These are phyloP conservation scores for Platyscapa corneri DNA, from an alignment of 1,140 invertebrate genomes.

Conservation along the genomic window DNA sequence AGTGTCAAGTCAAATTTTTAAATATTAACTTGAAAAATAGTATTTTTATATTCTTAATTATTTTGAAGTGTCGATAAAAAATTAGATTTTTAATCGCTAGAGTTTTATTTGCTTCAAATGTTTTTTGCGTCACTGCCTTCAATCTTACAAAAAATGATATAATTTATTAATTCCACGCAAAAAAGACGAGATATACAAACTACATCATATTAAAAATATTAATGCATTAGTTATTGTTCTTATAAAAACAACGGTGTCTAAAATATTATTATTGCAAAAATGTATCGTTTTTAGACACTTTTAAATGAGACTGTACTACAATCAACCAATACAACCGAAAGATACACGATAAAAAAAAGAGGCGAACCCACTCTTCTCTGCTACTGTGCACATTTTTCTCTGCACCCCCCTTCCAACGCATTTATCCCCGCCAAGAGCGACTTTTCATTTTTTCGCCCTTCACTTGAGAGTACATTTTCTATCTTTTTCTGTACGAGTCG, in stretches of 20 bases:
- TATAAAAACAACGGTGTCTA: not conserved
- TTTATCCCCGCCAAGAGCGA: not conserved
- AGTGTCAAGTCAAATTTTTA: not conserved
- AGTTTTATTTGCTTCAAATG: no score
- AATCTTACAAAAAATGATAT: not conserved
- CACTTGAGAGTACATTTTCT: not conserved
- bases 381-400: conserved; percentile 16
- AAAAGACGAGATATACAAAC: not conserved
- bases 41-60: no score
- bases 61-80: no score
- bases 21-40: no score
- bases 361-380: not conserved
- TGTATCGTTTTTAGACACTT: not conserved
- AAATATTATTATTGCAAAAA: not conserved
- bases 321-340: conserved; percentile 39
- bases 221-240: not conserved
- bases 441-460: conserved; percentile 39
- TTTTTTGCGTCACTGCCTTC: no score
- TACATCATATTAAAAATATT: not conserved
- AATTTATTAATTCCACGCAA: not conserved
- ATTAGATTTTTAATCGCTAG: no score
- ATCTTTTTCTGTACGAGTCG: not conserved
- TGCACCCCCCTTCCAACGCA: not conserved
- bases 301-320: conserved; percentile 21
- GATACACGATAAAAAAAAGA: conserved; percentile 36